A percentile compares a stretch with the other conserved stretches of the same genome.
These are phyloP conservation scores for Serranus cabrilla DNA, from an alignment of 2,797 vertebrate species.

Conservation along the genomic window DNA sequence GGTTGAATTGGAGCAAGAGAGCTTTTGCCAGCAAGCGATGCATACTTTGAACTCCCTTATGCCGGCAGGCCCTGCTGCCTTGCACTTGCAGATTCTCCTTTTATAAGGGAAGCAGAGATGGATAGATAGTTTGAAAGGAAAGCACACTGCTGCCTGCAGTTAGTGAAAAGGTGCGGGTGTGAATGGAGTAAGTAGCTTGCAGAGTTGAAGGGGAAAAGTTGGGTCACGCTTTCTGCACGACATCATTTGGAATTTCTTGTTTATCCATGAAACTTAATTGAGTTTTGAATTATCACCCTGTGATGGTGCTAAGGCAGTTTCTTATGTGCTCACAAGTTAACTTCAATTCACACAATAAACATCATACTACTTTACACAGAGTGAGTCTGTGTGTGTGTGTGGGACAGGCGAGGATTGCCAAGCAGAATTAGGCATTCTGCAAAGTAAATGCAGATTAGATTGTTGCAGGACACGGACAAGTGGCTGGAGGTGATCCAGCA, in stretches of 20 bases:
- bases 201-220: neutral
- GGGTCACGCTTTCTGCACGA: conserved; percentile 2
- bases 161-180: conserved; percentile 7
- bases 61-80: conserved; percentile 14
- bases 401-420: conserved; percentile 5
- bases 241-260: conserved; percentile 1
- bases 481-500: conserved; percentile 60
- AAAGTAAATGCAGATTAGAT: conserved; percentile 49
- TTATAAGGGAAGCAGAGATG: neutral
- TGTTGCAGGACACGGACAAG: conserved; percentile 47
- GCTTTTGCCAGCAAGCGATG: conserved; percentile 29
- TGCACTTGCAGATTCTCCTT: conserved; percentile 13
- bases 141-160: neutral
- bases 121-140: conserved; percentile 15
- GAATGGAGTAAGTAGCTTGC: neutral
- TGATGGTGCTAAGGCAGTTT: neutral
- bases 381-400: neutral
- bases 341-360: conserved; percentile 16
- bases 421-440: conserved; percentile 1
- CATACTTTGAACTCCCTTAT: conserved; percentile 38
- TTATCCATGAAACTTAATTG: conserved; percentile 7
- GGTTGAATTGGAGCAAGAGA: conserved; percentile 28
- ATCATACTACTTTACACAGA: neutral
- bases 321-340: neutral
- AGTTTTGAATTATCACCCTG: conserved; percentile 12